Percentiles rank a stretch among this genome's conserved stretches.
Evolutionary conservation across 2,888 invertebrate genomes (phyloP).

Genomic region (Macrophya alboannulata): DNA sequence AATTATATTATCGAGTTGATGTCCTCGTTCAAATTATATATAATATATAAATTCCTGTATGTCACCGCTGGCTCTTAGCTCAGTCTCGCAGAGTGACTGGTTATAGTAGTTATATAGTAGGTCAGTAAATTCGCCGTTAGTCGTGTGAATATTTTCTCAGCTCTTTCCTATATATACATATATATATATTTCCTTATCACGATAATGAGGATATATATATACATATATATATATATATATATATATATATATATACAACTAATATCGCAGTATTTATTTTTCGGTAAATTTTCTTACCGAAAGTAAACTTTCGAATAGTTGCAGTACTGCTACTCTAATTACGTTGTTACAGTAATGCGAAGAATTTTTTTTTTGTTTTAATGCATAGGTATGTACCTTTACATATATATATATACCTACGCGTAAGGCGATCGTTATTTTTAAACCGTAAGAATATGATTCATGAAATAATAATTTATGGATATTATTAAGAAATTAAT

Average conservation of each 20-base stretch:
- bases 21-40: neutral
- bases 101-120: neutral
- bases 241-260: neutral
- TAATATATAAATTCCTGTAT: neutral
- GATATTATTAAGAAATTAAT: neutral
- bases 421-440: neutral
- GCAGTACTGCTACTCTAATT: neutral
- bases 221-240: no score
- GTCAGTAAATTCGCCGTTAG: slow-evolving; percentile 39
- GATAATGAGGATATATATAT: neutral
- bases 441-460: neutral
- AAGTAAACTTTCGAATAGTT: neutral
- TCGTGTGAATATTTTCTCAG: neutral
- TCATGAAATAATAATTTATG: neutral
- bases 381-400: no score
- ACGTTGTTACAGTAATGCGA: neutral
- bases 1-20: neutral
- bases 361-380: neutral
- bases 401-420: no score
- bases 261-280: neutral
- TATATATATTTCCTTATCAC: neutral
- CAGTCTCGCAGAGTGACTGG: neutral
- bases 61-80: slow-evolving; percentile 9
- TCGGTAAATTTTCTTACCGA: neutral
- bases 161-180: neutral